Evolutionary conservation across 2,797 vertebrate species (phyloP).

Genomic region (Aythya fuligula): DNA sequence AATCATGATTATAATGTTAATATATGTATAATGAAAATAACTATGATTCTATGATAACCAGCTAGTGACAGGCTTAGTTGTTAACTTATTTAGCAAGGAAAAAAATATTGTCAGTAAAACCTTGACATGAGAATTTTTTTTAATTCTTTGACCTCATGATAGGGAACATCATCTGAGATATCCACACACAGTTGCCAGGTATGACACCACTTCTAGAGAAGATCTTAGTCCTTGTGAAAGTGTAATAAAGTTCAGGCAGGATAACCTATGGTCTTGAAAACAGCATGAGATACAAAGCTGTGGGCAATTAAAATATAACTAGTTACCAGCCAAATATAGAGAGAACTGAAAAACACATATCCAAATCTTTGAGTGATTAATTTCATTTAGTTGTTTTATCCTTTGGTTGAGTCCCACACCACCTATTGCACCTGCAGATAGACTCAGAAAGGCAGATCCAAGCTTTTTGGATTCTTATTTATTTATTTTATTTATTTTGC

Average conservation of each 20-base stretch:
- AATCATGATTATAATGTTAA: neutral
- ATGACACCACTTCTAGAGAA: fast-evolving
- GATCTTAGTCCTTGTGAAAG: neutral
- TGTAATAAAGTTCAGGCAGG: neutral
- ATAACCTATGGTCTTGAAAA: neutral
- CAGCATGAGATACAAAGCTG: neutral
- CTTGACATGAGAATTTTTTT: neutral
- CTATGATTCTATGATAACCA: neutral
- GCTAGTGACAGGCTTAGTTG: neutral
- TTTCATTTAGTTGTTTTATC: neutral
- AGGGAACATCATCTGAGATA: neutral
- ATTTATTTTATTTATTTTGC: neutral
- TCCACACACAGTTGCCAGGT: neutral
- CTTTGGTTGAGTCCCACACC: neutral
- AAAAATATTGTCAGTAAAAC: neutral
- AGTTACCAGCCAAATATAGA: neutral
- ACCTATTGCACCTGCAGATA: neutral
- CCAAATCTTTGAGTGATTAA: neutral
- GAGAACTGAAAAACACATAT: neutral
- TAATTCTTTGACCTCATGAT: neutral
- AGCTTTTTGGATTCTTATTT: neutral
- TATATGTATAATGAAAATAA: neutral
- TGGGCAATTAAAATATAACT: neutral
- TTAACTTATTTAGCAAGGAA: neutral
- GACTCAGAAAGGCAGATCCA: neutral